phyloP scores from a whole-genome alignment of 2,113 vertebrate species.

The Entelurus aequoreus region DNA sequence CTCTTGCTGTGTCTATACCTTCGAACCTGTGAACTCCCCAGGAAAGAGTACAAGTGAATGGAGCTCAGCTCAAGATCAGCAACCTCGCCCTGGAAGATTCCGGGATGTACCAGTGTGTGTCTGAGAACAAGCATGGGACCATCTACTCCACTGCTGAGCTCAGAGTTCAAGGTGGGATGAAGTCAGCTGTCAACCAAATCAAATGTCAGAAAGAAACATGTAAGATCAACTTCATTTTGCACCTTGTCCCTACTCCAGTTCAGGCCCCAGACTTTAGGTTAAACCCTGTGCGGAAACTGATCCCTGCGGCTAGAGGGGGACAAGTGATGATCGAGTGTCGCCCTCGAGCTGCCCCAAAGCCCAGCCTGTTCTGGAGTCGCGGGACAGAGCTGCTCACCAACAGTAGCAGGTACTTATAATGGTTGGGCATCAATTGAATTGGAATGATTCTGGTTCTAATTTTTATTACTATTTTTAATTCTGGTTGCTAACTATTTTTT shows the following conservation, averaged over 20 bases:
- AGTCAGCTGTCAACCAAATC: background rate
- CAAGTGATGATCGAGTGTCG: constrained; percentile 87
- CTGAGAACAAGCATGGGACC: constrained; percentile 96
- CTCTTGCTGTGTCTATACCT: background rate
- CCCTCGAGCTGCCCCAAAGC: constrained; percentile 86
- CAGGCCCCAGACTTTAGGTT: constrained; percentile 90
- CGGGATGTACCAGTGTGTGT: constrained; percentile 98
- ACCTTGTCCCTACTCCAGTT: constrained; percentile 62
- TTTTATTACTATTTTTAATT: no score
- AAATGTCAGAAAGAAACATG: background rate
- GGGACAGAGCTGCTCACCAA: constrained; percentile 92
- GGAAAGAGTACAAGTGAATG: constrained; percentile 84
- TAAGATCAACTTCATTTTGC: background rate
- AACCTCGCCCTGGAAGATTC: constrained; percentile 89
- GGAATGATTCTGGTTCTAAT: no score
- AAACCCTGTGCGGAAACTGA: constrained; percentile 83
- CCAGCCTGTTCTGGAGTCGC: constrained; percentile 91
- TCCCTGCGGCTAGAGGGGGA: constrained; percentile 89
- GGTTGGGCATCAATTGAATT: no score
- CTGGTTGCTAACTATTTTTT: no score
- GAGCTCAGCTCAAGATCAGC: constrained; percentile 81
- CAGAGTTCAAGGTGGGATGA: constrained; percentile 85
- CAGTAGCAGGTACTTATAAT: constrained; percentile 79
- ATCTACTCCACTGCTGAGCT: constrained; percentile 92
- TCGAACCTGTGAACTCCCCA: constrained; percentile 38